Conservation (phyloP, 2,888 invertebrate genomes). For the Antheraea assamensis region DNA sequence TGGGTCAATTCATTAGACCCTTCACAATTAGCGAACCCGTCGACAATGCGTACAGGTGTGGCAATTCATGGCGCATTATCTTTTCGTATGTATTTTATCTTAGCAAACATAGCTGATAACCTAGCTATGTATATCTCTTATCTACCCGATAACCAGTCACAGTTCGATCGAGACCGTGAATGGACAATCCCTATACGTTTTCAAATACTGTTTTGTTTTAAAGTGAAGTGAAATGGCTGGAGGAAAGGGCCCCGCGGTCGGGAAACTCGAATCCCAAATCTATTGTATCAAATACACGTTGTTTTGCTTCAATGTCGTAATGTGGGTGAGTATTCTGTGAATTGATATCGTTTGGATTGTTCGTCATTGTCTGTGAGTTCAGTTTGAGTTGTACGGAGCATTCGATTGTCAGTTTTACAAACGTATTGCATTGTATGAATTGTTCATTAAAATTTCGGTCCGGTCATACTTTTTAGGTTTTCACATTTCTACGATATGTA, state of each 20-base stretch:
- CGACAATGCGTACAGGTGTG: constrained; percentile 63
- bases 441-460: background rate
- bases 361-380: constrained; percentile 32
- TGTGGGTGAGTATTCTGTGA: constrained; percentile 85
- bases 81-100: constrained; percentile 68
- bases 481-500: background rate
- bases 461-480: background rate
- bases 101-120: constrained; percentile 72
- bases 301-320: constrained; percentile 90
- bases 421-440: background rate
- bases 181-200: constrained; percentile 45
- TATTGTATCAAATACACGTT: constrained; percentile 91
- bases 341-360: constrained; percentile 34
- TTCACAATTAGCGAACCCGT: constrained; percentile 21
- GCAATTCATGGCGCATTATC: constrained; percentile 66
- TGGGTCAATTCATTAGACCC: constrained; percentile 17
- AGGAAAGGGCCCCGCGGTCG: constrained; percentile 77
- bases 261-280: constrained; percentile 88
- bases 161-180: constrained; percentile 53
- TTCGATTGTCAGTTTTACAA: constrained; percentile 17
- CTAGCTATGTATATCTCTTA: constrained; percentile 63
- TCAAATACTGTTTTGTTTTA: constrained; percentile 39
- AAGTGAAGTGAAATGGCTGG: constrained; percentile 79
- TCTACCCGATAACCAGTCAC: constrained; percentile 68
- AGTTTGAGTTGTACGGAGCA: constrained; percentile 34